These are phyloP conservation scores for Tachuris rubrigastra DNA, from an alignment of 2,113 vertebrate genomes.

Conservation along the genomic window DNA sequence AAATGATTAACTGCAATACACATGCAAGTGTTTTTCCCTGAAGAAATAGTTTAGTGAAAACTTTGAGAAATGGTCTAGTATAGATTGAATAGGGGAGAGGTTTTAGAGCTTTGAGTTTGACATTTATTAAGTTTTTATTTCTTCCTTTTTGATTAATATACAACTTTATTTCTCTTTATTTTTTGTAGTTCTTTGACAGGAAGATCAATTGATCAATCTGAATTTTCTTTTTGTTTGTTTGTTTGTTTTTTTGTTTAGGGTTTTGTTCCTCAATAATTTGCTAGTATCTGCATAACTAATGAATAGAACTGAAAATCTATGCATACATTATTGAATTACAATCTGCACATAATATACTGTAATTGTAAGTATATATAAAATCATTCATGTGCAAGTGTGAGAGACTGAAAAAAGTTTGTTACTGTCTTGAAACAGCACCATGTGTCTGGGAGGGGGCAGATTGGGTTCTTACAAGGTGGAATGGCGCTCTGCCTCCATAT, in stretches of 20 bases:
- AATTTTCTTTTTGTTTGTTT: neutral
- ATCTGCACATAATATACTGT: neutral
- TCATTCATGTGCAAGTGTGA: neutral
- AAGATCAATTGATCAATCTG: neutral
- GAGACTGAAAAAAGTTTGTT: neutral
- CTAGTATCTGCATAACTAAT: neutral
- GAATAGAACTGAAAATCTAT: neutral
- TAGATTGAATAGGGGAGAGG: fast-evolving
- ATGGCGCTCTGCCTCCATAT: neutral
- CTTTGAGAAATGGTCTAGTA: neutral
- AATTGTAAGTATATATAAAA: neutral
- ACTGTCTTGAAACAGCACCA: neutral
- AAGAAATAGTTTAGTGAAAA: neutral
- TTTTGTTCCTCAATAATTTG: neutral
- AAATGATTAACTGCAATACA: neutral
- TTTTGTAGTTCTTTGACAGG: neutral
- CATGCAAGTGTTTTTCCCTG: neutral
- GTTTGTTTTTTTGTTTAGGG: neutral
- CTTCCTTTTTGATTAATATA: neutral
- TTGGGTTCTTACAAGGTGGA: neutral
- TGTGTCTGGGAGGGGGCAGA: neutral
- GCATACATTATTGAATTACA: neutral
- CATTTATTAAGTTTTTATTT: neutral
- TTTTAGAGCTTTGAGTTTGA: neutral
- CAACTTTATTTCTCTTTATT: neutral